Evolutionary conservation across 1,140 invertebrate species (phyloP), one percentile per base, ranked within the genome.

Genomic region (Drosophila sechellia): DNA sequence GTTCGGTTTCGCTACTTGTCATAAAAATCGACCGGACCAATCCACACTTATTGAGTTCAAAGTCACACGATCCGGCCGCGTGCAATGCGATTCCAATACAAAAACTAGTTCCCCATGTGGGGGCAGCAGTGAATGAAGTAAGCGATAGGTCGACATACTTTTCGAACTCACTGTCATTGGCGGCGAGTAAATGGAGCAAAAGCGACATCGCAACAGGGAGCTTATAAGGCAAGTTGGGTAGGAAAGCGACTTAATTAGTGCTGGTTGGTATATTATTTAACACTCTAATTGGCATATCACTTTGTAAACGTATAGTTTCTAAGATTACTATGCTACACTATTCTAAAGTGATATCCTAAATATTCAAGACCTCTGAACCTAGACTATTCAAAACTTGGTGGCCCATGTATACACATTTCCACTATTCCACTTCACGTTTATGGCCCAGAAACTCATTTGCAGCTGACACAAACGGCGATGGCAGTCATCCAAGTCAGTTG

Each of bases 31-130:
- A 84, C 69, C 54, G 45, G 52, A 78, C 63, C 80, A 75, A 86
- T 86, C 81, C 72, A 69, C 79, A 77, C 76, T 72, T 83, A 87
- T 87, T 81, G 61, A 72, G 79, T 76, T 83, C 83, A 87, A 83
- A 87, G 83, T 87, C 83, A 79, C 58, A 60, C 63, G 65, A 76
- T 66, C 69, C 49, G 66, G 31, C 37, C 39, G 3, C 31, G 43
- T 57, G 52, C 57, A 60, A 53, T 42, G 56, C 48, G 56, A 69
- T 56, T 71, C 25, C 43, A 22, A 72, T 31, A 31, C 31, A 31
- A 31, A 75, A 86, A 79, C 84, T 79, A 79, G 79, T 83, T 87
- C 72, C 56, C n/a, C 65, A 59, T 74, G 81, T 86, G 81, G 81
- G 20, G 20, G 20, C 20, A 77, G 77, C 81, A 77, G 53, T 52